Base-by-base conservation (phyloP, 1,140 invertebrate genomes). In the Drosophila mayri region DNA sequence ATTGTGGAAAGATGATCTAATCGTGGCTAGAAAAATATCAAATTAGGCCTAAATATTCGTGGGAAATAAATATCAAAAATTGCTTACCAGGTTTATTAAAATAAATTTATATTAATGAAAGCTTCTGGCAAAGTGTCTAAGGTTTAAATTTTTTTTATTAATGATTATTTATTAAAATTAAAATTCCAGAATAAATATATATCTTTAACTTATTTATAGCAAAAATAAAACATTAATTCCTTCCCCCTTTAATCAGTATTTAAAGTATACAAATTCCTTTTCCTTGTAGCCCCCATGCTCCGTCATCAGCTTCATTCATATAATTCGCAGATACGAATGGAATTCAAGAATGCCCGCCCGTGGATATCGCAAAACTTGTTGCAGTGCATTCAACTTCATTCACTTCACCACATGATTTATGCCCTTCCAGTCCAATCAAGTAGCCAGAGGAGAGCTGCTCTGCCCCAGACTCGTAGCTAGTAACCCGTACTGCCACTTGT, bases 331-430 rank as follows among this genome's bases (percentile, higher is more conserved):
- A 72, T 72, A 72, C 44, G 66, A 41, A 4, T 25, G 52, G 52
- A 73, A 73, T 73, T 73, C 38, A 41, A 73, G 70, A 73, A 73
- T 73, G 66, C 44, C 70, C 44, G 43, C 37, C 38, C 16, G 70
- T 72, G 67, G 70, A 73, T 72, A 73, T 60, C 70, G 66, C 67
- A 38, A 50, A 38, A 72, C 52, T 49, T 60, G 70, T 72, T 73
- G 70, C 70, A 73, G 70, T 73, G 37, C 67, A 72, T 73, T 73
- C 70, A 73, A 73, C 70, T 73, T 72, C 70, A 73, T 73, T 73
- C 70, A 72, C 49, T 73, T 73, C 70, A 72, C 49, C 30, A 72
- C 67, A 72, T 73, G 70, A 73, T 72, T 72, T 73, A 72, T 73
- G 66, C 70, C 40, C 67, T 57, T 60, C 50, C 67, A 72, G 57